A percentile compares a stretch with the other conserved stretches of the same genome.
phyloP scores from a whole-genome alignment of 2,797 vertebrate species.

The Phrynocephalus forsythii region DNA sequence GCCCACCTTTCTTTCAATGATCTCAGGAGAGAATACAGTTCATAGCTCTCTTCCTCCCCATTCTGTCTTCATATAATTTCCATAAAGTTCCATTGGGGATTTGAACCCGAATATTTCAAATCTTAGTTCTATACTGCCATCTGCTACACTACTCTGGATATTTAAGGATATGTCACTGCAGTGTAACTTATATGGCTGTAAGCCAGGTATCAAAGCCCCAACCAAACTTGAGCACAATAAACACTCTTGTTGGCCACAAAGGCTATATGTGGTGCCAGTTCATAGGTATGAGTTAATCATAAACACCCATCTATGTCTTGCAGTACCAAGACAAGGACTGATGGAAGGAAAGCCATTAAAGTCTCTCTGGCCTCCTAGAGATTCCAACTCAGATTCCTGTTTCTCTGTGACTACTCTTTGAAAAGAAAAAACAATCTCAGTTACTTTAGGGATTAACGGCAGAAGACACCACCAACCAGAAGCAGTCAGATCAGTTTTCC shows the following conservation, averaged over 20 bases:
- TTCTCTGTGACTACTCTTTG: not conserved
- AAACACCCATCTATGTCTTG: not conserved
- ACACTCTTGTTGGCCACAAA: too few species aligned
- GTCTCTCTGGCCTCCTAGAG: not conserved
- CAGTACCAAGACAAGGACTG: not conserved
- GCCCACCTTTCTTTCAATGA: not conserved
- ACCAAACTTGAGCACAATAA: too few species aligned
- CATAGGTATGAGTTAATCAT: not conserved
- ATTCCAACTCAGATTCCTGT: not conserved
- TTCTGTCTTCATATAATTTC: too few species aligned
- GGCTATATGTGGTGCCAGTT: too few species aligned
- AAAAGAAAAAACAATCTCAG: not conserved
- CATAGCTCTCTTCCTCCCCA: too few species aligned
- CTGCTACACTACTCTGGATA: not conserved
- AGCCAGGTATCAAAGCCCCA: not conserved
- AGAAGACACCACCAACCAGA: too few species aligned
- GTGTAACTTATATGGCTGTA: not conserved
- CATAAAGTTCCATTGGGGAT: too few species aligned
- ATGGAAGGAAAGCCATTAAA: not conserved
- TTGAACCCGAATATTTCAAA: too few species aligned
- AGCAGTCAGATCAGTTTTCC: not conserved
- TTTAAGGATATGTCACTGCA: not conserved
- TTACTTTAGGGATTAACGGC: not conserved
- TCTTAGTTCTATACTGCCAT: too few species aligned
- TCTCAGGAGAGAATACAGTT: not conserved